Evolutionary conservation across 2,797 vertebrate genomes (phyloP), one percentile per base, ranked within the genome.

Genomic region (Danio albolineatus): DNA sequence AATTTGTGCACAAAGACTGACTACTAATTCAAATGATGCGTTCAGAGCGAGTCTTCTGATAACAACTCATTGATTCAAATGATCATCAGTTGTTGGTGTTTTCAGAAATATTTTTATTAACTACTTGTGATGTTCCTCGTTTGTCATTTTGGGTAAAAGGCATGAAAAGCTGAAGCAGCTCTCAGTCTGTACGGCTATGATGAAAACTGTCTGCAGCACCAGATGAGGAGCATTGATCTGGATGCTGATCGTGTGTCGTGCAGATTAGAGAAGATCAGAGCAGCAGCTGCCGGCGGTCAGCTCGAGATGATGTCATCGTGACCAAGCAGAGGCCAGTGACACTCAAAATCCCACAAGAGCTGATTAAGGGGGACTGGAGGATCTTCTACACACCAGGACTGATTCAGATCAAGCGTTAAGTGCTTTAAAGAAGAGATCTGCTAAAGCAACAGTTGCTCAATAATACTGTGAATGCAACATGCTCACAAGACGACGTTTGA

Each of bases 291-390:
- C 60, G 16, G 28, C 51, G 13, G 39, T 78, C 36, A 48, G 13
- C 28, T 53, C 57, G 16, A 14, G 53, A 43, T 67, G 82, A 80
- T 73, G 60, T 83, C 59, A 79, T 39, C 13, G 10, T 53, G 46
- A 46, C 28, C 56, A 17, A 19, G 46, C 56, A 60, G 76, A 73
- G 39, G 69, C 65, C 60, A 67, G 69, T 41, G 74, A 74, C 73
- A n/a, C 41, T 17, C 21, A 36, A 66, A 80, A 73, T 61, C 53
- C 73, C 56, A 53, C 73, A 64, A 72, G 60, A 73, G 53, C 53
- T 73, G 67, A 77, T 77, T 66, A 83, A 53, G 51, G 28, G n/a
- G n/a, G 54, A 60, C 56, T 49, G 7, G 19, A 19, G n/a, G n/a
- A n/a, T 61, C 75, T 56, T 77, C 41, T 39, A 44, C 7, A 54